Percentiles rank a stretch among this genome's conserved stretches.
phyloP scores from a whole-genome alignment of 2,888 invertebrate genomes.

The Rhyacophila evoluta region DNA sequence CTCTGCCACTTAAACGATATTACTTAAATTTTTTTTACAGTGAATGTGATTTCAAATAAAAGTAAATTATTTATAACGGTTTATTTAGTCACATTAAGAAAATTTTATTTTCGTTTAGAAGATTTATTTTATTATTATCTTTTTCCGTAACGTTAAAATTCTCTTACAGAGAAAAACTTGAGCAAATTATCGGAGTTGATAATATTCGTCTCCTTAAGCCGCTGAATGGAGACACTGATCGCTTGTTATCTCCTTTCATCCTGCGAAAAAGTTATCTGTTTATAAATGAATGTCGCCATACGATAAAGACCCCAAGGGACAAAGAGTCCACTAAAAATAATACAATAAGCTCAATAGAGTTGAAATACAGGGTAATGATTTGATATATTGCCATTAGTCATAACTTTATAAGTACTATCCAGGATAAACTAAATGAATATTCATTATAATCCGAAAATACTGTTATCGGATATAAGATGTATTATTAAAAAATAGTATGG shows the following conservation, averaged over 20 bases:
- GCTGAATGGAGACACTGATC: background rate
- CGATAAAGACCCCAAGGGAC: background rate
- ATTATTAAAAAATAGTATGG: no score
- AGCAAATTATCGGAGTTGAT: background rate
- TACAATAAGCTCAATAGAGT: background rate
- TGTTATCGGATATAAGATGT: no score
- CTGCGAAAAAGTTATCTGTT: background rate
- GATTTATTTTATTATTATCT: background rate
- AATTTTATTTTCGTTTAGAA: no score
- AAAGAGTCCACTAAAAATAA: background rate
- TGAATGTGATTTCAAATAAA: no score
- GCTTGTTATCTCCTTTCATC: conserved; percentile 9
- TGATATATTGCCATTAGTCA: no score
- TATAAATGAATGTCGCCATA: background rate
- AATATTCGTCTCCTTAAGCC: background rate
- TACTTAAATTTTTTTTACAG: no score
- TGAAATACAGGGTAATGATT: background rate
- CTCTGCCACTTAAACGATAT: no score
- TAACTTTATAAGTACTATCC: no score
- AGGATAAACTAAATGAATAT: no score
- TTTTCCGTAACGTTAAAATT: background rate
- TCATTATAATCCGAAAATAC: no score
- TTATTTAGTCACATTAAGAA: no score
- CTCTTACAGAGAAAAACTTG: background rate
- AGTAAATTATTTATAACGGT: no score